Base-by-base conservation (phyloP, 2,113 vertebrate species). In the Ranitomeya imitator region DNA sequence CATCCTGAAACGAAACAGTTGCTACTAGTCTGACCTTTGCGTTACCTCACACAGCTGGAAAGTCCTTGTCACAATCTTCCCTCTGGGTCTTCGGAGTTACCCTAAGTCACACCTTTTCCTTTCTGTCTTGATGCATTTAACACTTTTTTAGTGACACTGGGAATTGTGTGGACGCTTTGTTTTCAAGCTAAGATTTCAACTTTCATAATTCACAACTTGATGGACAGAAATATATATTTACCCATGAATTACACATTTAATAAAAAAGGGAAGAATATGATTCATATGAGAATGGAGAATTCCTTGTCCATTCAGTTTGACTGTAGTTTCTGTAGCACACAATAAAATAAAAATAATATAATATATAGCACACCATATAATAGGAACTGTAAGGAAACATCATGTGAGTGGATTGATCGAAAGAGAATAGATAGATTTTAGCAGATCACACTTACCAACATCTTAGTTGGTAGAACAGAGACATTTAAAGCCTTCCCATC, bases 11-110 rank as follows among this genome's bases (percentile, higher is more conserved):
- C 13, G 21, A n/a, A 63, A 14, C 87, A 65, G 69, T 26, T 65
- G 71, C 23, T 74, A 16, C 67, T 81, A 37, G 54, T 63, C 37
- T 84, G 81, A 83, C 81, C 87, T 51, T n/a, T 55, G 45, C 21
- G 55, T 88, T 60, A 84, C 87, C 80, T 88, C 87, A 88, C 87
- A 84, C 87, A 84, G 81, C 81, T 78, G 23, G 80, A n/a, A 88
- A 84, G 87, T 88, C 59, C 87, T 83, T 88, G 87, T 88, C 87
- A 88, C 59, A 77, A 55, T 77, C 81, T 84, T 84, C 81, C 87
- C 87, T 88, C 71, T 65, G 87, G 86, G 81, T 84, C 87, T 88
- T 88, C 69, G 63, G 77, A 88, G 86, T 83, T 74, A 51, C 63
- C 76, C 86, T 81, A 79, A 21, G 67, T 88, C 55, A 86, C 85